phyloP scores from a whole-genome alignment of 2,888 invertebrate species.

The Arrhopalites spinosus region DNA sequence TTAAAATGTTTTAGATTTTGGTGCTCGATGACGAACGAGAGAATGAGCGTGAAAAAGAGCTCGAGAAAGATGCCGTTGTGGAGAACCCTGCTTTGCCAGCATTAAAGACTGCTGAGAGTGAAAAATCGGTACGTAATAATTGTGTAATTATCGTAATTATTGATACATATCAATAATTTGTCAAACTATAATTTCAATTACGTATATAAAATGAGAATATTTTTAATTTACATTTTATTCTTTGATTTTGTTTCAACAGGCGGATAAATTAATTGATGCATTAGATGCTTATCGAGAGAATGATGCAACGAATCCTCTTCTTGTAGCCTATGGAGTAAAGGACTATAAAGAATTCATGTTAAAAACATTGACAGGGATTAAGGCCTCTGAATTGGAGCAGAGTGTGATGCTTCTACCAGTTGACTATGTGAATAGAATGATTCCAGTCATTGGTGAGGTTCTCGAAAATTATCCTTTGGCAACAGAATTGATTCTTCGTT shows the following conservation, averaged over 20 bases:
- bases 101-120: slow-evolving; percentile 83
- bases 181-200: slow-evolving; percentile 18
- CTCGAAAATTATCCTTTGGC: slow-evolving; percentile 50
- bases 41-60: slow-evolving; percentile 75
- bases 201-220: slow-evolving; percentile 4
- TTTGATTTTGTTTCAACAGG: slow-evolving; percentile 62
- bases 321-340: slow-evolving; percentile 77
- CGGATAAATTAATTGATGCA: slow-evolving; percentile 90
- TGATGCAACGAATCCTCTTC: slow-evolving; percentile 65
- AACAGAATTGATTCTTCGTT: slow-evolving; percentile 49
- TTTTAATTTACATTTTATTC: not conserved
- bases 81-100: slow-evolving; percentile 70
- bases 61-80: slow-evolving; percentile 63
- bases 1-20: slow-evolving; percentile 70
- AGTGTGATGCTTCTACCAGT: slow-evolving; percentile 54
- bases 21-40: slow-evolving; percentile 93
- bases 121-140: slow-evolving; percentile 84
- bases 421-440: slow-evolving; percentile 48
- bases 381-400: slow-evolving; percentile 58
- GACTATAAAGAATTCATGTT: slow-evolving; percentile 80
- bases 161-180: slow-evolving; percentile 57
- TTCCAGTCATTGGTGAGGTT: slow-evolving; percentile 46
- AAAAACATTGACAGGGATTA: slow-evolving; percentile 76
- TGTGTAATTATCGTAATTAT: slow-evolving; percentile 47
- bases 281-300: slow-evolving; percentile 72